Evolutionary conservation across 2,797 vertebrate genomes (phyloP).

Genomic region (Hippocampus kuda): DNA sequence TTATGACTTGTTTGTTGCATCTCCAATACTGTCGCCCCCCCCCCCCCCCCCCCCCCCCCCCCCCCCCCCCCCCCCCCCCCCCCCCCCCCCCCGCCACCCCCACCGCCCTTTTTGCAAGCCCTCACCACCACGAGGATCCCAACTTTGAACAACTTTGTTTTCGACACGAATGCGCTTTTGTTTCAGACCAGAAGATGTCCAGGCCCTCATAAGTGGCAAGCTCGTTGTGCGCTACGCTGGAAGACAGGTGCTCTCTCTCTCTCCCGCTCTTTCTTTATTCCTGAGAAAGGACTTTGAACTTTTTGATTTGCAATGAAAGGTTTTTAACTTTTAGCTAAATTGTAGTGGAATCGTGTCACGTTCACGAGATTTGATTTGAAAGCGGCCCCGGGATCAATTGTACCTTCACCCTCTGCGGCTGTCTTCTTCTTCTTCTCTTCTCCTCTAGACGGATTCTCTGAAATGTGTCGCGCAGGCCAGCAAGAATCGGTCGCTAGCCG

Average conservation of each 20-base stretch:
- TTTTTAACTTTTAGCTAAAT: too few species aligned
- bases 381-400: too few species aligned
- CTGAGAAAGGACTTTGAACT: too few species aligned
- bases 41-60: too few species aligned
- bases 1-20: neutral
- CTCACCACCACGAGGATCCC: neutral
- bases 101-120: too few species aligned
- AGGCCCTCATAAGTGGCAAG: slow-evolving; percentile 89
- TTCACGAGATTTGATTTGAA: too few species aligned
- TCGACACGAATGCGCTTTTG: neutral
- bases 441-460: slow-evolving; percentile 85
- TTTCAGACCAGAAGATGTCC: slow-evolving; percentile 90
- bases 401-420: neutral
- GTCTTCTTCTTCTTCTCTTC: neutral
- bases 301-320: too few species aligned
- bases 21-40: neutral
- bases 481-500: slow-evolving; percentile 95
- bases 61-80: too few species aligned
- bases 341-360: too few species aligned
- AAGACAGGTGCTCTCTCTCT: slow-evolving; percentile 72
- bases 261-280: too few species aligned
- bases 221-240: slow-evolving; percentile 90
- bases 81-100: too few species aligned
- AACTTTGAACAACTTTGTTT: neutral
- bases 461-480: slow-evolving; percentile 95